Percentiles rank a stretch among this genome's conserved stretches.
Evolutionary conservation across 2,797 vertebrate species (phyloP).

Genomic region (Lagocephalus sceleratus): DNA sequence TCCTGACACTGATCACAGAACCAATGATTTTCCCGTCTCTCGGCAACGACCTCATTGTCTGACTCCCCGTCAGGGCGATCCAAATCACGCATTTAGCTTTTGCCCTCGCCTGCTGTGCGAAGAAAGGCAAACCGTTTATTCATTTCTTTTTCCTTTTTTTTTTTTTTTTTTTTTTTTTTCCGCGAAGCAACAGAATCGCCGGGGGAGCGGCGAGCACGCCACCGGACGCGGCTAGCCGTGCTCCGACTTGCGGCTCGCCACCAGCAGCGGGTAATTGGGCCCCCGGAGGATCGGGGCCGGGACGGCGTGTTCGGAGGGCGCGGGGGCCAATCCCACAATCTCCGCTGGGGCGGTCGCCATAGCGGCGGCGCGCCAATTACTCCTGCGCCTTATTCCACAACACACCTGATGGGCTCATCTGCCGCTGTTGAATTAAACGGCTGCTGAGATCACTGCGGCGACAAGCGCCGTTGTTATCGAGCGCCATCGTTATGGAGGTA

Average conservation of each 20-base stretch:
- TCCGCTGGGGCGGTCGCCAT: slow-evolving; percentile 74
- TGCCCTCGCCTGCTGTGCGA: not conserved
- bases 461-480: not conserved
- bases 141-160: slow-evolving; percentile 20
- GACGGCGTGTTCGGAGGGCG: slow-evolving; percentile 55
- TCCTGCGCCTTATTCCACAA: slow-evolving; percentile 70
- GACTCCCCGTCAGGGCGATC: slow-evolving; percentile 11
- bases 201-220: slow-evolving; percentile 50
- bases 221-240: slow-evolving; percentile 70
- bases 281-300: slow-evolving; percentile 61
- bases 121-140: not conserved
- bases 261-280: slow-evolving; percentile 78
- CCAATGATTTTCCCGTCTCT: slow-evolving; percentile 60
- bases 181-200: slow-evolving; percentile 44
- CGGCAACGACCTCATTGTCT: slow-evolving; percentile 59
- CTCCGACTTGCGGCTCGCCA: slow-evolving; percentile 76
- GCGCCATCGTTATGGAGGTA: not conserved
- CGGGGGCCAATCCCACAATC: slow-evolving; percentile 63
- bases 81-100: not conserved
- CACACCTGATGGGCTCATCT: slow-evolving; percentile 65
- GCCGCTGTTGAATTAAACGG: slow-evolving; percentile 30
- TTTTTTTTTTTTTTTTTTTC: slow-evolving; percentile 24
- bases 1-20: slow-evolving; percentile 69
- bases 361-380: slow-evolving; percentile 76
- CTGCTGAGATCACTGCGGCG: slow-evolving; percentile 27